Evolutionary conservation across 2,113 vertebrate genomes (phyloP).

Genomic region (Oreotragus oreotragus): DNA sequence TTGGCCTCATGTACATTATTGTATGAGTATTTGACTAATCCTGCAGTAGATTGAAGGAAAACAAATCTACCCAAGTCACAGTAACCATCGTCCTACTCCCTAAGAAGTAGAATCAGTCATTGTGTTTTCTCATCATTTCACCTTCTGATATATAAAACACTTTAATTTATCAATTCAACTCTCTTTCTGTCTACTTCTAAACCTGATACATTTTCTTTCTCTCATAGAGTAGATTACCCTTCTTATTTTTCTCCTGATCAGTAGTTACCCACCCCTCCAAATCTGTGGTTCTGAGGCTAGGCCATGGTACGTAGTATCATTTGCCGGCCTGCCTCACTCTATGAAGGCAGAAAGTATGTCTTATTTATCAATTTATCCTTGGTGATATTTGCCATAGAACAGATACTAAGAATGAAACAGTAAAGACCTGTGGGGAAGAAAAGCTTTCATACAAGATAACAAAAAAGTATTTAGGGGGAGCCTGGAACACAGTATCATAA

Average conservation of each 20-base stretch:
- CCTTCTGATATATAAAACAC: neutral
- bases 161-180: neutral
- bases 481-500: neutral
- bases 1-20: neutral
- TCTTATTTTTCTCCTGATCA: neutral
- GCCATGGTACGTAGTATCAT: neutral
- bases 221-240: neutral
- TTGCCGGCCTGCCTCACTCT: neutral
- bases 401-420: neutral
- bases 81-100: neutral
- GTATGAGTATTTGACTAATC: neutral
- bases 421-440: neutral
- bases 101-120: neutral
- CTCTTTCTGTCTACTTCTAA: neutral
- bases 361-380: neutral
- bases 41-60: neutral
- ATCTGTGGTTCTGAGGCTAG: neutral
- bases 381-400: neutral
- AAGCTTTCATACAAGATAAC: neutral
- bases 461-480: neutral
- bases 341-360: neutral
- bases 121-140: neutral
- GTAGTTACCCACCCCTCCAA: neutral
- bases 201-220: neutral
- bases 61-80: neutral